Conservation (phyloP, 2,113 vertebrate genomes). For the Nanorana parkeri region DNA sequence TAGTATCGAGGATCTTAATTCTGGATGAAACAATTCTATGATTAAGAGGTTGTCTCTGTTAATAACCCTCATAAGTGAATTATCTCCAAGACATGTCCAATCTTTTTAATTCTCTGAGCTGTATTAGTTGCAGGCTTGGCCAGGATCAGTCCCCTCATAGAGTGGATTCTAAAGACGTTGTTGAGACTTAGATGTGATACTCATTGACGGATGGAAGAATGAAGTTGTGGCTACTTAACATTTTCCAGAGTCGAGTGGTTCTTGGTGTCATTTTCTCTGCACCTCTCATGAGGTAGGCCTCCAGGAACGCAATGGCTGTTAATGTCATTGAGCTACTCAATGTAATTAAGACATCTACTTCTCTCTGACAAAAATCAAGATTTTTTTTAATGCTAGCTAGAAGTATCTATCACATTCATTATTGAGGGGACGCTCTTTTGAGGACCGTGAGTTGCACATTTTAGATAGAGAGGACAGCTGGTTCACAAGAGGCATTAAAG, state of each 20-base stretch:
- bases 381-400: background rate
- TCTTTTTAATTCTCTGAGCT: background rate
- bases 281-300: background rate
- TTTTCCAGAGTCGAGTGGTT: background rate
- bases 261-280: background rate
- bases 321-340: background rate
- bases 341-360: slow-evolving; percentile 10
- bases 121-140: background rate
- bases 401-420: background rate
- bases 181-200: background rate
- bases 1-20: background rate
- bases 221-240: background rate
- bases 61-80: background rate
- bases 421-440: too few relatives aligned
- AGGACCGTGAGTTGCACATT: too few relatives aligned
- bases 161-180: background rate
- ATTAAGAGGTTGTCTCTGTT: background rate
- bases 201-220: background rate
- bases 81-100: background rate
- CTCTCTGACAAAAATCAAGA: background rate
- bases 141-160: background rate
- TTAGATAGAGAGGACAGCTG: too few relatives aligned
- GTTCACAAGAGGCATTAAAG: too few relatives aligned
- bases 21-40: background rate
- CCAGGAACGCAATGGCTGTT: background rate